Evolutionary conservation across 1,140 invertebrate species (phyloP), one percentile per base, ranked within the genome.

Genomic region (Aphelinus certus): DNA sequence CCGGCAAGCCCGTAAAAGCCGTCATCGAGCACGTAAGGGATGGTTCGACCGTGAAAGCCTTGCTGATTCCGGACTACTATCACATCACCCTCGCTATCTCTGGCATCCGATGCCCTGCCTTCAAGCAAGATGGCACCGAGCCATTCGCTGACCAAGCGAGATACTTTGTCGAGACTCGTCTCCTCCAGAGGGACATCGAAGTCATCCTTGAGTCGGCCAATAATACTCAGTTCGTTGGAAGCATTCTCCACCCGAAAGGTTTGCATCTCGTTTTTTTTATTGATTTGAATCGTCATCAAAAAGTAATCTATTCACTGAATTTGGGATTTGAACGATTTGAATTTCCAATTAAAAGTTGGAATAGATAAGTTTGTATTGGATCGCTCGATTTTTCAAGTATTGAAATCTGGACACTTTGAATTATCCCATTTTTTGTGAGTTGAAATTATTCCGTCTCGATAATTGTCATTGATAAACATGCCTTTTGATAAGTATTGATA

Each of bases 1-100:
- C 91, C 49, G 91, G 92, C 53, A 95, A 96, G 82, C 94, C 94
- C 0, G 88, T 97, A 7, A 90, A 93, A 85, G 96, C 96, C 65
- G 92, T 98, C 47, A 95, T 99, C 82, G 97, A 99, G 87, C 94
- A 97, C 90, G 97, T 99, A 1, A 91, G 97, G 75, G 97, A 99
- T 89, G 98, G 98, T 2, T 98, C 97, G 42, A 99, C 97, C 1
- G 91, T 98, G 1, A 91, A 97, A 75, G 94, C 94, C 1, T 95
- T 98, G 79, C 86, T 99, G 1, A 83, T 98, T 49, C 97, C 97
- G 3, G 92, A 94, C 74, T 97, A 93, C 85, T 92, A 96, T 78
- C 93, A 96, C 78, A 92, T 98, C 55, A 98, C 96, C 1, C 83
- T 99, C 26, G 97, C 97, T 93, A 92, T 99, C 66, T 96, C 96